Conservation (phyloP, 92 coral and sea anemone species). For the Palythoa caribaeorum region DNA sequence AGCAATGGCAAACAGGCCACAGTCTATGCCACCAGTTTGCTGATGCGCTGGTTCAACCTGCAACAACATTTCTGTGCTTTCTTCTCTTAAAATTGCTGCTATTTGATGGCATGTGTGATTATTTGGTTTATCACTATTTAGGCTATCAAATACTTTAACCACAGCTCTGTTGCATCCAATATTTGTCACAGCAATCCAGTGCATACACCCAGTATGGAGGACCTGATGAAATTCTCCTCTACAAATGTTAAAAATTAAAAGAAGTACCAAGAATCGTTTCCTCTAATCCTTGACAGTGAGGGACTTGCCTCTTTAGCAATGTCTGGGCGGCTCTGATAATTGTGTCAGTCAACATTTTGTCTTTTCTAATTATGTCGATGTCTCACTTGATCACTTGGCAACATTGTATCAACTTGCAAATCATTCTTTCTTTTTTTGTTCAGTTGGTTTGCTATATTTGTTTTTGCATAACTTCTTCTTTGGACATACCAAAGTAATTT, state of each 20-base stretch:
- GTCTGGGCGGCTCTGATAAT: slow-evolving; percentile 57
- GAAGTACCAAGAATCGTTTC: slow-evolving; percentile 64
- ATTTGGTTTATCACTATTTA: slow-evolving; percentile 51
- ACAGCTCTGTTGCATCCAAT: slow-evolving; percentile 48
- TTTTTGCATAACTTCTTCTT: not conserved
- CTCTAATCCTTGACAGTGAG: slow-evolving; percentile 64
- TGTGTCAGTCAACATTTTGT: slow-evolving; percentile 44
- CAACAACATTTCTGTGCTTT: slow-evolving; percentile 9
- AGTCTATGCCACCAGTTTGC: slow-evolving; percentile 54
- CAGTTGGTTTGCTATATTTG: slow-evolving; percentile 1
- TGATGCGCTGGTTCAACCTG: slow-evolving; percentile 42
- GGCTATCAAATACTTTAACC: slow-evolving; percentile 67
- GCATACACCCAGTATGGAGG: slow-evolving; percentile 64
- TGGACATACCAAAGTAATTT: not conserved
- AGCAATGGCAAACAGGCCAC: slow-evolving; percentile 65
- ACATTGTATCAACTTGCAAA: not conserved
- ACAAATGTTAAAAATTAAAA: slow-evolving; percentile 35
- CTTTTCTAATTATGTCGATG: not conserved
- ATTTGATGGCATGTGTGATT: slow-evolving; percentile 59
- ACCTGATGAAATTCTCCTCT: slow-evolving; percentile 73
- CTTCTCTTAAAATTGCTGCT: slow-evolving; percentile 24
- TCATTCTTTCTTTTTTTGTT: not conserved
- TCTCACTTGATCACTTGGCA: not conserved
- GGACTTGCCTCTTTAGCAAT: slow-evolving; percentile 48
- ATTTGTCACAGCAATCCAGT: slow-evolving; percentile 71